Conservation (phyloP, 2,888 invertebrate species). For the Incurvaria masculella region DNA sequence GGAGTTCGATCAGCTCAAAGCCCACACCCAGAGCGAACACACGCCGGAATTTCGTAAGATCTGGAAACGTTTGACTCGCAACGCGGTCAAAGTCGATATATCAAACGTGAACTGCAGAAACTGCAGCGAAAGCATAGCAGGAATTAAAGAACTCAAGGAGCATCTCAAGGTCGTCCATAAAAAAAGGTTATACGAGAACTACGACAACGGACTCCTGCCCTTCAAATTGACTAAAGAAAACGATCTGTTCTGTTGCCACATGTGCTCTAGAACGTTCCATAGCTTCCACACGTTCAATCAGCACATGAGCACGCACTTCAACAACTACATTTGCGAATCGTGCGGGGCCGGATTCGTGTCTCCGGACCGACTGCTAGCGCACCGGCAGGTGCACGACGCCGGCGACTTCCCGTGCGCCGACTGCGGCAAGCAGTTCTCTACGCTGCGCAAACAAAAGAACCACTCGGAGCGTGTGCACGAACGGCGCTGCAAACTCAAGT, state of each 20-base stretch:
- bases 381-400: constrained; percentile 15
- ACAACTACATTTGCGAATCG: constrained; percentile 27
- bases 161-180: constrained; percentile 33
- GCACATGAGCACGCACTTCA: constrained; percentile 36
- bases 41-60: constrained; percentile 16
- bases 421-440: constrained; percentile 14
- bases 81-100: constrained; percentile 32
- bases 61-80: constrained; percentile 22
- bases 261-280: constrained; percentile 24
- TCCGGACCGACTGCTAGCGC: constrained; percentile 14
- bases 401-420: constrained; percentile 15
- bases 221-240: constrained; percentile 15
- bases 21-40: constrained; percentile 25
- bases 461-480: constrained; percentile 16
- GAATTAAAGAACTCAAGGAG: constrained; percentile 7
- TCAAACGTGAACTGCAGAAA: constrained; percentile 24
- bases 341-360: constrained; percentile 18
- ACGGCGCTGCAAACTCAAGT: constrained; percentile 12
- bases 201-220: constrained; percentile 1
- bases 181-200: constrained; percentile 17
- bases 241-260: constrained; percentile 15
- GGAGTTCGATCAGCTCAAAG: constrained; percentile 24
- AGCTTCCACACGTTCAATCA: constrained; percentile 32
- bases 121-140: constrained; percentile 13
- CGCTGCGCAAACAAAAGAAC: constrained; percentile 15